Evolutionary conservation across 2,797 vertebrate genomes (phyloP).

Genomic region (Ceryle rudis): DNA sequence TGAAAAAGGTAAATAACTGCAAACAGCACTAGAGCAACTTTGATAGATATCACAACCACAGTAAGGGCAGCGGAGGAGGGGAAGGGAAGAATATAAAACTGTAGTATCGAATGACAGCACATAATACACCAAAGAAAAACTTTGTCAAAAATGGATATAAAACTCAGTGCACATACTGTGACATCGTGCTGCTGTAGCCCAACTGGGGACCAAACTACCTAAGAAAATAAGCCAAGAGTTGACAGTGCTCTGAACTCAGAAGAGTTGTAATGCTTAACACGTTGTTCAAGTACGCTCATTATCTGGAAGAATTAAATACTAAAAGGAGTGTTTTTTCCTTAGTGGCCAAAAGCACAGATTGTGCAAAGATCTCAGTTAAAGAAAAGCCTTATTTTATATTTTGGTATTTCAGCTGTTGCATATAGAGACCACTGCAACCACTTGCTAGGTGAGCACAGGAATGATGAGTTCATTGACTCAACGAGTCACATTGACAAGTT

Average conservation of each 20-base stretch:
- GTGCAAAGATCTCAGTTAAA: background rate
- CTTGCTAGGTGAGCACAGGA: background rate
- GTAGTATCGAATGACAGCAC: background rate
- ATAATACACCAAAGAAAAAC: background rate
- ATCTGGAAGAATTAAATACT: background rate
- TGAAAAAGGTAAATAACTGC: conserved; percentile 22
- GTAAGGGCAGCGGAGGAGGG: background rate
- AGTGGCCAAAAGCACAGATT: background rate
- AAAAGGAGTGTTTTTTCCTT: background rate
- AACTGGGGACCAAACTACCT: background rate
- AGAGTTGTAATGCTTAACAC: background rate
- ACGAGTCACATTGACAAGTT: no score
- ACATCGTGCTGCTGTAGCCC: background rate
- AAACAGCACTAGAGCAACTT: background rate
- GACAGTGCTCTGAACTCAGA: background rate
- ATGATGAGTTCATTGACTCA: rapidly evolving
- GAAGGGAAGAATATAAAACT: background rate
- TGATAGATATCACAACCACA: background rate
- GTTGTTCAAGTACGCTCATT: background rate
- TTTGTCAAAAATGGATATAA: background rate
- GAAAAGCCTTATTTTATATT: background rate
- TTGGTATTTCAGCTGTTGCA: background rate
- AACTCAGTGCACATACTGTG: background rate
- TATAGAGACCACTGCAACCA: background rate
- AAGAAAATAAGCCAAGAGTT: background rate